Conservation (phyloP, 1,140 invertebrate genomes). For the Stegodyphus mimosarum region DNA sequence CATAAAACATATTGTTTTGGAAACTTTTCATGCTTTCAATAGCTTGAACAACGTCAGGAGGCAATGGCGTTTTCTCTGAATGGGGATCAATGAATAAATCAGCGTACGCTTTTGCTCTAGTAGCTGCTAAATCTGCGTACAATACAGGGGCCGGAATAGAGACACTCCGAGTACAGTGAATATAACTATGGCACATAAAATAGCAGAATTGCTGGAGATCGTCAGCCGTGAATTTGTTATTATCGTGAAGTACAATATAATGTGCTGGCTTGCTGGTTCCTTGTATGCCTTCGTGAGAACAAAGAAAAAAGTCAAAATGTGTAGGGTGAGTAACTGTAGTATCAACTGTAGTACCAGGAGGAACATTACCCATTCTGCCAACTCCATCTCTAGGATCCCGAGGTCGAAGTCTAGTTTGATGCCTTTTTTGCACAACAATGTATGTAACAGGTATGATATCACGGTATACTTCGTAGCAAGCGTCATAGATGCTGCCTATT, state of each 20-base stretch:
- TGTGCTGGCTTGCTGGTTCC: too few relatives aligned
- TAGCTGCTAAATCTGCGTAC: slow-evolving; percentile 66
- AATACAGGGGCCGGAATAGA: slow-evolving; percentile 51
- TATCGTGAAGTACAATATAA: slow-evolving; percentile 62
- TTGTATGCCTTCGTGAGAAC: too few relatives aligned
- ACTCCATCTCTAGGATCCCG: slow-evolving; percentile 62
- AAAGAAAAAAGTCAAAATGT: slow-evolving; percentile 78
- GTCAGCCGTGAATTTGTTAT: slow-evolving; percentile 61
- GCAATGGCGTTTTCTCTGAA: background rate
- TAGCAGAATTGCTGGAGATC: slow-evolving; percentile 62
- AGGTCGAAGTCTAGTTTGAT: slow-evolving; percentile 55
- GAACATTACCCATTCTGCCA: slow-evolving; percentile 75
- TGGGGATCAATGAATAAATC: slow-evolving; percentile 6
- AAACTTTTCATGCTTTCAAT: slow-evolving; percentile 3
- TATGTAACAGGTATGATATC: slow-evolving; percentile 62
- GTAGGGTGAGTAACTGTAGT: slow-evolving; percentile 81
- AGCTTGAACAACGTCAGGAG: background rate
- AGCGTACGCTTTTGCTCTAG: slow-evolving; percentile 58
- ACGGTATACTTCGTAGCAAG: slow-evolving; percentile 19
- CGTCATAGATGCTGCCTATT: slow-evolving; percentile 56
- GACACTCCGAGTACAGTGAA: slow-evolving; percentile 54
- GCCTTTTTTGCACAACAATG: too few relatives aligned
- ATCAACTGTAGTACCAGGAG: slow-evolving; percentile 87
- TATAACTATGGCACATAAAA: slow-evolving; percentile 63
- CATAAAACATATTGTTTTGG: background rate